Base-by-base conservation (phyloP, 2,888 invertebrate species). In the Halictus ligatus region DNA sequence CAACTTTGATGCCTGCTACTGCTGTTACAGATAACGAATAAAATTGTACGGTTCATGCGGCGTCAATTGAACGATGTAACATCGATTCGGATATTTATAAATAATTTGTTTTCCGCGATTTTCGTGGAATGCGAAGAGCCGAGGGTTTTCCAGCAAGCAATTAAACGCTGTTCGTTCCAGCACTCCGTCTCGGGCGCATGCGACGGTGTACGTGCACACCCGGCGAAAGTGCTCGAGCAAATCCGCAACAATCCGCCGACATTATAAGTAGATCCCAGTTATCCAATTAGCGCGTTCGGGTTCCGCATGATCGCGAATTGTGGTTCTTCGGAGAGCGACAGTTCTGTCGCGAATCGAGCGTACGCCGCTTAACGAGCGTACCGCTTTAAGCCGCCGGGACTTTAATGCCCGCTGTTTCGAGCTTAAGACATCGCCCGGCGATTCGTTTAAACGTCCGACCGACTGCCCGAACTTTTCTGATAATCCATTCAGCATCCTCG, bases 401-500 rank as follows among this genome's bases (percentile, higher is more conserved):
- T 88, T 86, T 76, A 79, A 83, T 71, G 64, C 82, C 64, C 64
- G 21, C 40, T 29, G 81, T 54, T 86, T 81, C 75, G 60, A 78
- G 80, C 84, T 88, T 76, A 83, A 83, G 81, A 85, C 85, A 81
- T 85, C 64, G 88, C 12, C 12, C 12, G n/a, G 8, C 73, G 83
- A 90, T 88, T 87, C 85, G 83, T 81, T 89, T 84, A 83, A 85
- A 83, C 75, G n/a, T n/a, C n/a, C 74, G 80, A 78, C 75, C 79
- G 76, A 78, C 69, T 75, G 85, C 25, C 46, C 35, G 3, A 90
- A 91, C 91, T 91, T 91, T 91, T 87, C 84, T 86, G 89, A 90
- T 87, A 89, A 90, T 91, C 86, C 86, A 83, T 87, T 69, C 80
- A 82, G 72, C 75, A 81, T 79, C 46, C 48, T 54, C 43, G 25